Base-by-base conservation (phyloP, 2,113 vertebrate species). In the Thamnaconus septentrionalis region DNA sequence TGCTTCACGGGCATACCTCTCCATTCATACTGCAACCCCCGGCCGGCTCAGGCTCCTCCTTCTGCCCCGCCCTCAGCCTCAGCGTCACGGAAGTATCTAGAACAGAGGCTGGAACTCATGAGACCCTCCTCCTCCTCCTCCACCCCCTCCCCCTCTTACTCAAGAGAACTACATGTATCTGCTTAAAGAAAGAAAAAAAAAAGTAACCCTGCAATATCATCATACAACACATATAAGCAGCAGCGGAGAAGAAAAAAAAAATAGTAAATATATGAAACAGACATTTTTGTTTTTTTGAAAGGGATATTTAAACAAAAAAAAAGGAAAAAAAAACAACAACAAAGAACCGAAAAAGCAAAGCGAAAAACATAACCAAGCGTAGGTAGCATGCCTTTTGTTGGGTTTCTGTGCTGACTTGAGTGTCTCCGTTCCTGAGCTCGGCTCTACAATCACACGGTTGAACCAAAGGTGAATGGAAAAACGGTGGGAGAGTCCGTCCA, bases 1-100 rank as follows among this genome's bases (percentile, higher is more conserved):
- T 93, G 90, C 92, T 92, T 92, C 80, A 88, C 83, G 84, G 87
- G 88, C 89, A 90, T 90, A 91, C 90, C 90, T 91, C 90, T 91
- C 84, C 85, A 84, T 85, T 84, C 81, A 85, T 86, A 87, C 83
- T 73, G 74, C 85, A 85, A 86, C 90, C 85, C 87, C 89, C 18
- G 91, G 91, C 90, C 92, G 91, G 91, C 92, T 92, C 85, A 91
- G 94, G 93, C 90, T 90, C 93, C 6, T 61, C 9, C 10, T 61
- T 9, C 40, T 66, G 18, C 18, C 18, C 18, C 18, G 18, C 18
- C 51, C 92, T 84, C 78, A 68, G 58, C 46, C 92, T 83, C 77
- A 67, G 53, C 75, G 79, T 73, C 67, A 71, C 76, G 64, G 78
- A 76, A 87, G 83, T 76, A 84, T 80, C 74, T 63, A 60, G 57